Conservation (phyloP, 2,113 vertebrate species). For the Hemiscyllium ocellatum region DNA sequence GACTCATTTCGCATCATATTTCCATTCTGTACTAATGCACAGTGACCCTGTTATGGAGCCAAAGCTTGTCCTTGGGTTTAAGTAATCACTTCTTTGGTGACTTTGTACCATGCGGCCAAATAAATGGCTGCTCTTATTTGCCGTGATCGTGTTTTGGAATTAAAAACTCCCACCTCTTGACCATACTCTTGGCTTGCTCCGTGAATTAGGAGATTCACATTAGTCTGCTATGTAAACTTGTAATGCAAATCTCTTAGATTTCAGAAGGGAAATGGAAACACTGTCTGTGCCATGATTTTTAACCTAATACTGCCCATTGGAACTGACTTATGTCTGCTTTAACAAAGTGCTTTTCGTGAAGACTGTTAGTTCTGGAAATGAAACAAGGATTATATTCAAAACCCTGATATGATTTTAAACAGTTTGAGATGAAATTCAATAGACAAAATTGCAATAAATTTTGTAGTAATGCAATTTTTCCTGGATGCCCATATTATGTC, state of each 20-base stretch:
- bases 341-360: conserved; percentile 16
- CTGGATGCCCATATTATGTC: not conserved
- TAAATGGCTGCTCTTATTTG: not conserved
- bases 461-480: not conserved
- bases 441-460: not conserved
- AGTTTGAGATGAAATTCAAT: not conserved
- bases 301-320: conserved; percentile 26
- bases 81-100: not conserved
- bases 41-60: not conserved
- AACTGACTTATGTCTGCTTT: not conserved
- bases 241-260: not conserved
- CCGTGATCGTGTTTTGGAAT: not conserved
- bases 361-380: not conserved
- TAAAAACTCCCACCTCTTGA: conserved; percentile 26
- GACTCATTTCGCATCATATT: not conserved
- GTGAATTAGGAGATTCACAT: not conserved
- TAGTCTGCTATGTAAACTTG: not conserved
- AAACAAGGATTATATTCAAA: conserved; percentile 2
- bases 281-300: not conserved
- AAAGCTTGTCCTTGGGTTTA: not conserved
- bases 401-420: not conserved
- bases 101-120: not conserved
- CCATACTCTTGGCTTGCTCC: not conserved
- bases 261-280: not conserved
- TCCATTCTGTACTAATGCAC: not conserved